Base-by-base conservation (phyloP, 2,113 vertebrate genomes). In the Naja naja region DNA sequence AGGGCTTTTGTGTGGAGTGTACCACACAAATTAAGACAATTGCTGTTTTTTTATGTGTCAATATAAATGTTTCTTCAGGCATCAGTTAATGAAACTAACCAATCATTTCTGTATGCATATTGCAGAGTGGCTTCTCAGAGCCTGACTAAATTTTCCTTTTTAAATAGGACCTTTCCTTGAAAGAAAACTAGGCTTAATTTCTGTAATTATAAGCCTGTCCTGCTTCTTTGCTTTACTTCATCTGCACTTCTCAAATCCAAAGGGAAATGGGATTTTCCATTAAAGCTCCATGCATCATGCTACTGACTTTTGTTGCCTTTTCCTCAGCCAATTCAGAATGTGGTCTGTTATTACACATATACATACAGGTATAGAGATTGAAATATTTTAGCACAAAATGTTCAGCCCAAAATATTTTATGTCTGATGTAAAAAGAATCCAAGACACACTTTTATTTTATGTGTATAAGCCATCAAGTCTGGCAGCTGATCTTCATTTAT, bases 11-110 rank as follows among this genome's bases (percentile, higher is more conserved):
- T 99, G 97, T 97, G 95, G 97, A 98, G 98, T 98, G 98, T 97
- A 98, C 98, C 98, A 97, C 98, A 98, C 98, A 99, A 99, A 99
- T 99, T 99, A 99, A 99, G 98, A 98, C 99, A 98, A 99, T 99
- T 98, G 98, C 98, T 98, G 97, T 96, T 98, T 99, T 99, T 89
- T 99, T 99, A 98, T 99, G 98, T 98, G 97, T 98, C 98, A 98
- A 97, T 99, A 98, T 98, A 98, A 98, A 98, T 98, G 97, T 96
- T 97, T 97, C 97, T 97, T 96, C 97, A 96, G 97, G 97, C 98
- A 96, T 96, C 94, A 10, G 96, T 98, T 99, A 99, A 99, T 99
- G 98, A 98, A 98, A 98, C 97, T 97, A 97, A 98, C 97, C 96
- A 97, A 96, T 97, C 95, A 97, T 97, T 97, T 97, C 95, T 94